These are phyloP conservation scores for Pogoniulus pusillus DNA, from an alignment of 2,797 vertebrate genomes.

Conservation along the genomic window DNA sequence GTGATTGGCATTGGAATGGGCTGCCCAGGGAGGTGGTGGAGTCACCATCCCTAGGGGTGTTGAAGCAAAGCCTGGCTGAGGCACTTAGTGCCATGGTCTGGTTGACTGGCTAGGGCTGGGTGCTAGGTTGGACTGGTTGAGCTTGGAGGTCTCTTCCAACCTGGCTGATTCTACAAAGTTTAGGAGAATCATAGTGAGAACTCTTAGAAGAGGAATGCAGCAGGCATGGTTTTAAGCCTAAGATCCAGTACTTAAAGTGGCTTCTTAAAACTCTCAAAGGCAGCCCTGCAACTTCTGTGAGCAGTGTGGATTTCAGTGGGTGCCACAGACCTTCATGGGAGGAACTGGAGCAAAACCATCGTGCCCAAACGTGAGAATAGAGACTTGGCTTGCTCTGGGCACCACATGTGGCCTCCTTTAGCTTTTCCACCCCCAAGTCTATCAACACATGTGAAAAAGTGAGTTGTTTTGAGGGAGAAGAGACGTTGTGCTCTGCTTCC, in stretches of 20 bases:
- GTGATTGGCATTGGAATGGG: too few relatives aligned
- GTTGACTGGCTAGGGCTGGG: too few relatives aligned
- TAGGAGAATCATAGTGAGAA: not conserved
- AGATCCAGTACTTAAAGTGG: not conserved
- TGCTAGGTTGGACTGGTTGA: too few relatives aligned
- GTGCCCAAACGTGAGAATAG: not conserved
- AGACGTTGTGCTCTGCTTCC: accelerated
- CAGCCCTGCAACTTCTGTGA: not conserved
- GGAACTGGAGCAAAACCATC: not conserved
- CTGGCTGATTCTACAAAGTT: too few relatives aligned
- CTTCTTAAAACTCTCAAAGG: not conserved
- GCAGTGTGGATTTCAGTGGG: not conserved
- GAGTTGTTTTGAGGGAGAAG: not conserved
- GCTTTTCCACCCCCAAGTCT: not conserved
- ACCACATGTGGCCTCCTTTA: not conserved
- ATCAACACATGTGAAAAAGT: not conserved
- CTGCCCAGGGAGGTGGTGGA: too few relatives aligned
- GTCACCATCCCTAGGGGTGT: too few relatives aligned
- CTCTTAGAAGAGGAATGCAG: not conserved
- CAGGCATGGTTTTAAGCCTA: not conserved
- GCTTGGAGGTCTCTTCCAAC: too few relatives aligned
- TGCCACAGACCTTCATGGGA: not conserved
- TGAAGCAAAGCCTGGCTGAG: too few relatives aligned
- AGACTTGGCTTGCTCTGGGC: not conserved
- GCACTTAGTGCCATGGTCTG: too few relatives aligned